Evolutionary conservation across 2,888 invertebrate genomes (phyloP).

Genomic region (Auanema sp.): DNA sequence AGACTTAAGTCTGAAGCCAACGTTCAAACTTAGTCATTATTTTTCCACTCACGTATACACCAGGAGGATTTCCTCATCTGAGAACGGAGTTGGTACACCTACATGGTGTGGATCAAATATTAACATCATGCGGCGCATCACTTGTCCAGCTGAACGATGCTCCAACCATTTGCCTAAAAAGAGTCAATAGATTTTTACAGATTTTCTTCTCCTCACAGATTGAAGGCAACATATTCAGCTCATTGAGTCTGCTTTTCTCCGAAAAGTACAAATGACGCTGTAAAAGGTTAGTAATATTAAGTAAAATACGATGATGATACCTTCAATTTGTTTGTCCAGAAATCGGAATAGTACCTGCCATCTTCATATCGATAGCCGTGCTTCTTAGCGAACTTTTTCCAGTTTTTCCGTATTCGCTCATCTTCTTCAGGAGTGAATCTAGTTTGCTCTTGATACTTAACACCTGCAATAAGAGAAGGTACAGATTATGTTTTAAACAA

Average conservation of each 20-base stretch:
- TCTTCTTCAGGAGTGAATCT: constrained; percentile 16
- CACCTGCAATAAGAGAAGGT: constrained; percentile 1
- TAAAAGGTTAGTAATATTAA: too few species aligned
- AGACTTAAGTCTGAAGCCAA: neutral
- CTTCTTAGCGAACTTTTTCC: constrained; percentile 15
- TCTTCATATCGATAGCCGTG: constrained; percentile 19
- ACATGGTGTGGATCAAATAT: constrained; percentile 18
- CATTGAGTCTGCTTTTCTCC: neutral
- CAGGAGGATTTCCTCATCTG: constrained; percentile 1
- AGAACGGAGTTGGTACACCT: constrained; percentile 6
- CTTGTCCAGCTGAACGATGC: constrained; percentile 13
- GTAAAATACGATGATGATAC: too few species aligned
- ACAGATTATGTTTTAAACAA: neutral
- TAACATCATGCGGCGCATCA: constrained; percentile 6
- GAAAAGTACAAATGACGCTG: neutral
- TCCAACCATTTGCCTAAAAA: constrained; percentile 12
- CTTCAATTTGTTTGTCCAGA: too few species aligned
- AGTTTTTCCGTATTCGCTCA: constrained; percentile 17
- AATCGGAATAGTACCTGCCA: constrained; percentile 15
- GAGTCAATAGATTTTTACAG: neutral
- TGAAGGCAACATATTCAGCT: neutral
- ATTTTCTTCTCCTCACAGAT: neutral
- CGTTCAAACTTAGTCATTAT: neutral
- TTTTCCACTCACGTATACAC: constrained; percentile 10
- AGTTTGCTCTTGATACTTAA: constrained; percentile 6